phyloP scores from a whole-genome alignment of 2,113 vertebrate species.

The Hymenochirus boettgeri region DNA sequence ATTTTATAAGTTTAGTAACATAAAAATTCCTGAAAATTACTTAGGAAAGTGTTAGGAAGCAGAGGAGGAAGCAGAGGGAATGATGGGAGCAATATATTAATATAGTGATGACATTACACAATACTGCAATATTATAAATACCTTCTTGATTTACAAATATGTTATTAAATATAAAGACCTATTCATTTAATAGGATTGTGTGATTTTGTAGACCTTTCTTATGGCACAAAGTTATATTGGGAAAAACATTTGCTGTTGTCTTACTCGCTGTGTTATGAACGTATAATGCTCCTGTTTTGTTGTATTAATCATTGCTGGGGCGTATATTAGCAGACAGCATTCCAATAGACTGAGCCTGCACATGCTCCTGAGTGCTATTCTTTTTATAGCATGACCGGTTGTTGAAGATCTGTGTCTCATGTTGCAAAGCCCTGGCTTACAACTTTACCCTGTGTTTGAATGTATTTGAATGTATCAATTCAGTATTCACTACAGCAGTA shows the following conservation, averaged over 20 bases:
- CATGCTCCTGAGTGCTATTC: slow-evolving; percentile 86
- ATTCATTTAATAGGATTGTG: too few relatives aligned
- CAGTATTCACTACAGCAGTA: slow-evolving; percentile 45
- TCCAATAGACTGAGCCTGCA: slow-evolving; percentile 68
- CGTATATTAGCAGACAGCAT: slow-evolving; percentile 49
- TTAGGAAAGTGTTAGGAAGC: too few relatives aligned
- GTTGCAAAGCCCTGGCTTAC: slow-evolving; percentile 64
- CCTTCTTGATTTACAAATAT: too few relatives aligned
- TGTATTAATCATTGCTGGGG: not conserved
- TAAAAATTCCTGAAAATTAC: too few relatives aligned
- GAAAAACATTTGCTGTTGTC: not conserved
- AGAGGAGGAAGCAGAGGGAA: too few relatives aligned
- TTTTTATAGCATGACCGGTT: slow-evolving; percentile 92
- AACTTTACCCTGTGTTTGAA: slow-evolving; percentile 63
- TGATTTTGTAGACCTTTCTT: too few relatives aligned
- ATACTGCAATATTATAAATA: too few relatives aligned
- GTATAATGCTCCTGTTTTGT: not conserved
- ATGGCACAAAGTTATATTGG: too few relatives aligned
- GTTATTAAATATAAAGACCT: too few relatives aligned
- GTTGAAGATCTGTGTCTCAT: slow-evolving; percentile 71
- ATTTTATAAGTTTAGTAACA: too few relatives aligned
- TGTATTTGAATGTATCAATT: slow-evolving; percentile 60
- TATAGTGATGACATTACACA: too few relatives aligned
- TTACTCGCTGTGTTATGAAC: not conserved
- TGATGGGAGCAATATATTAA: too few relatives aligned